Evolutionary conservation across 1,140 invertebrate species (phyloP).

Genomic region (Zaprionus nigranus): DNA sequence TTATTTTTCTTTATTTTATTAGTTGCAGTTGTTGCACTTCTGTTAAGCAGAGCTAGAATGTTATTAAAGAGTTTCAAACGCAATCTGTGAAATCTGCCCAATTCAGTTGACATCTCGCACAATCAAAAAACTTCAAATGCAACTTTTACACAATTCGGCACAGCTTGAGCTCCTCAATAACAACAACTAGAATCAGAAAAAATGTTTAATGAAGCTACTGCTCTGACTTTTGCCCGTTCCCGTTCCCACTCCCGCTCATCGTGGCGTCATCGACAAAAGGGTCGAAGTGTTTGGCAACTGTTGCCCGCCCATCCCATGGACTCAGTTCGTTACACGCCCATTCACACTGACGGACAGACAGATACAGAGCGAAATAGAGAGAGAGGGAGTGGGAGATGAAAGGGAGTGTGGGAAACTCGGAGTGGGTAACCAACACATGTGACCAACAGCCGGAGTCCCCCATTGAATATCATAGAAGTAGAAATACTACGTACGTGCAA

Average conservation of each 20-base stretch:
- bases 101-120: conserved; percentile 26
- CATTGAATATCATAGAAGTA: conserved; percentile 78
- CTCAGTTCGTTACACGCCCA: conserved; percentile 59
- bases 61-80: conserved; percentile 3
- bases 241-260: neutral
- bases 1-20: neutral
- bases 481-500: conserved; percentile 70
- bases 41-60: neutral
- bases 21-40: neutral
- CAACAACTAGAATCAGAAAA: conserved; percentile 44
- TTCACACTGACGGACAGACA: conserved; percentile 56
- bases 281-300: conserved; percentile 73
- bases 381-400: conserved; percentile 4
- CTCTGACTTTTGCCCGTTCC: conserved; percentile 6
- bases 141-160: conserved; percentile 57
- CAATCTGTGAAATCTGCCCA: conserved; percentile 14
- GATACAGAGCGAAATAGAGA: neutral
- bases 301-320: conserved; percentile 47
- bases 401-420: neutral
- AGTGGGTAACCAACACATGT: conserved; percentile 55
- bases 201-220: conserved; percentile 70
- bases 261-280: conserved; percentile 41
- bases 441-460: conserved; percentile 54
- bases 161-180: conserved; percentile 57
- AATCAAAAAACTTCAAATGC: conserved; percentile 56